A percentile compares a stretch with the other conserved stretches of the same genome.
Evolutionary conservation across 2,888 invertebrate genomes (phyloP).

Genomic region (Pollenia angustigena): DNA sequence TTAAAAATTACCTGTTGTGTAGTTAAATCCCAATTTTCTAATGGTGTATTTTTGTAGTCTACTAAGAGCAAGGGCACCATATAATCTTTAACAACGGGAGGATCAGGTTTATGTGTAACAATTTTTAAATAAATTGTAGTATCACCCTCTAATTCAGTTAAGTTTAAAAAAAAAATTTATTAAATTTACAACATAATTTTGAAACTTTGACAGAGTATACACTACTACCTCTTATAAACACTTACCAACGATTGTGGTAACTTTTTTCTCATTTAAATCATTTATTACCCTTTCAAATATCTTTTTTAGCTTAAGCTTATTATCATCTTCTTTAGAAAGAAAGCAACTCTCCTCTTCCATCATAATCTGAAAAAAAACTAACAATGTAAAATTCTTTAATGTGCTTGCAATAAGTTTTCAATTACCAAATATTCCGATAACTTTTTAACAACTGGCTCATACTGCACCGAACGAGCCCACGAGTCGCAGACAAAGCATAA

Average conservation of each 20-base stretch:
- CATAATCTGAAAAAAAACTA: conserved; percentile 86
- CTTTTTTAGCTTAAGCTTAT: conserved; percentile 89
- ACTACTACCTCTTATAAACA: not conserved
- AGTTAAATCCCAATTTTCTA: conserved; percentile 95
- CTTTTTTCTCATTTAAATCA: conserved; percentile 92
- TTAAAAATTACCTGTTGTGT: conserved; percentile 90
- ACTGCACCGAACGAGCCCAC: conserved; percentile 94
- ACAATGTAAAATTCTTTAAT: not conserved
- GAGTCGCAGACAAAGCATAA: conserved; percentile 97
- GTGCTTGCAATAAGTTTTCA: conserved; percentile 25
- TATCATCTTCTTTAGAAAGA: conserved; percentile 88
- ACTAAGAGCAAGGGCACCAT: conserved; percentile 94
- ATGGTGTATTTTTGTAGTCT: conserved; percentile 87
- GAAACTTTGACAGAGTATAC: not conserved
- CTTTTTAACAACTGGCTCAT: conserved; percentile 97
- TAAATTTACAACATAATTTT: not conserved
- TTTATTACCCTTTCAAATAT: conserved; percentile 91
- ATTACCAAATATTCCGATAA: conserved; percentile 94
- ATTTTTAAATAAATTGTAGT: conserved; percentile 96
- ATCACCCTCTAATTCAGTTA: conserved; percentile 88
- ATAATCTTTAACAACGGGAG: conserved; percentile 92
- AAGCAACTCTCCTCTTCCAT: conserved; percentile 95
- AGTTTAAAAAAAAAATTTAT: not conserved
- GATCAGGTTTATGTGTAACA: conserved; percentile 91
- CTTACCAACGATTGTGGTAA: conserved; percentile 90